A percentile compares a stretch with the other conserved stretches of the same genome.
Evolutionary conservation across 2,888 invertebrate genomes (phyloP).

Genomic region (Xylophagus ater): DNA sequence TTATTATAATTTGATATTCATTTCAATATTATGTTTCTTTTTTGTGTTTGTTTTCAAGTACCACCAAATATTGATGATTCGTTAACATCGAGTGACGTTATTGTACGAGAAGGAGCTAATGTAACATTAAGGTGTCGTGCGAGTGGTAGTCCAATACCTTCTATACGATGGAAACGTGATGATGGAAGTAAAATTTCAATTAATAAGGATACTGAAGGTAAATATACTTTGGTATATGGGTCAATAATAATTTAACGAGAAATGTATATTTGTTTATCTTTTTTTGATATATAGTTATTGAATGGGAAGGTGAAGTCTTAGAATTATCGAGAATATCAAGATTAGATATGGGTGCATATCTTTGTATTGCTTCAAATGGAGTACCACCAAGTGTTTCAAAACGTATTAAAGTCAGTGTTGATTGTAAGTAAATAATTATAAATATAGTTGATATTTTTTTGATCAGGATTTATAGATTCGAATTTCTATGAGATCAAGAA

Average conservation of each 20-base stretch:
- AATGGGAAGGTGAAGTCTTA: slow-evolving; percentile 75
- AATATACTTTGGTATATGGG: slow-evolving; percentile 24
- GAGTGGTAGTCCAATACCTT: slow-evolving; percentile 78
- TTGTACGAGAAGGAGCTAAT: slow-evolving; percentile 81
- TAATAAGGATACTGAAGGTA: slow-evolving; percentile 71
- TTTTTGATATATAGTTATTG: slow-evolving; percentile 48
- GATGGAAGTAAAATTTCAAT: slow-evolving; percentile 78
- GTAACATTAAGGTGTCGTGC: slow-evolving; percentile 82
- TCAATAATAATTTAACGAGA: no score
- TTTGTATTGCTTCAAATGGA: slow-evolving; percentile 76
- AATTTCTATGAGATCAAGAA: not conserved
- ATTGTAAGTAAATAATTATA: slow-evolving; percentile 61
- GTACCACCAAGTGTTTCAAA: slow-evolving; percentile 85
- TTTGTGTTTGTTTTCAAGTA: slow-evolving; percentile 49
- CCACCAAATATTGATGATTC: slow-evolving; percentile 88
- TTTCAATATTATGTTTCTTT: slow-evolving; percentile 1
- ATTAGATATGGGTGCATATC: slow-evolving; percentile 82
- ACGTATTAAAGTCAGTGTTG: slow-evolving; percentile 85
- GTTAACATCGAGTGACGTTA: slow-evolving; percentile 81
- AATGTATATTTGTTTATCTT: slow-evolving; percentile 10
- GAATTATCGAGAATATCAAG: slow-evolving; percentile 77
- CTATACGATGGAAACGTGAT: slow-evolving; percentile 85
- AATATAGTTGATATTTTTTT: no score
- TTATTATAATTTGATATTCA: not conserved
- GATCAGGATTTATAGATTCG: not conserved